Evolutionary conservation across 2,113 vertebrate species (phyloP).

Genomic region (Bungarus multicinctus): DNA sequence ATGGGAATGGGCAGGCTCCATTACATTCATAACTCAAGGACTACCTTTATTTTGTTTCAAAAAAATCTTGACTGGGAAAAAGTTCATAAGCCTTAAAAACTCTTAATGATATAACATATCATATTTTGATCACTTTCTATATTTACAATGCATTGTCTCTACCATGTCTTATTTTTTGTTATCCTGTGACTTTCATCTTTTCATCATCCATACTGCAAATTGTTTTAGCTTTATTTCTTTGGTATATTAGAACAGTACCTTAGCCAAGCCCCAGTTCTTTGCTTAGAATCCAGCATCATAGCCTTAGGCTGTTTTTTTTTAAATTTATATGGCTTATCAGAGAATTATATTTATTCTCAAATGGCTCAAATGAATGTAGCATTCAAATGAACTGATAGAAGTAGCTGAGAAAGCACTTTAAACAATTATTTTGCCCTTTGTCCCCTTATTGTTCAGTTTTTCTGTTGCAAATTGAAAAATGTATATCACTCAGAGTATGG

Average conservation of each 20-base stretch:
- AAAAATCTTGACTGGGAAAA: not conserved
- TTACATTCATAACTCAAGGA: too few species aligned
- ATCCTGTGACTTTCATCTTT: slow-evolving; percentile 64
- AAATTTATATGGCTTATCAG: slow-evolving; percentile 74
- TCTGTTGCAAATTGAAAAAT: slow-evolving; percentile 29
- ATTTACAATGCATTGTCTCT: slow-evolving; percentile 37
- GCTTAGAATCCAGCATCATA: slow-evolving; percentile 72
- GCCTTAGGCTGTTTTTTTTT: slow-evolving; percentile 73
- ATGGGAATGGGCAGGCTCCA: too few species aligned
- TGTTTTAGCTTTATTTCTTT: slow-evolving; percentile 62
- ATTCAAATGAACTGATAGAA: slow-evolving; percentile 71
- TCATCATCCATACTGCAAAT: slow-evolving; percentile 64
- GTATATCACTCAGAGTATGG: slow-evolving; percentile 41
- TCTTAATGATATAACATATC: not conserved
- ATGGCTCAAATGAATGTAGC: slow-evolving; percentile 70
- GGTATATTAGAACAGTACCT: slow-evolving; percentile 60
- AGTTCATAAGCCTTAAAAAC: not conserved
- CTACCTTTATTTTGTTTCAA: not conserved
- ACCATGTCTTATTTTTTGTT: slow-evolving; percentile 57
- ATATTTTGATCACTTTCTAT: slow-evolving; percentile 12
- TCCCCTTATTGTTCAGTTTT: slow-evolving; percentile 57
- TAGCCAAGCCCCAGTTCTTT: slow-evolving; percentile 66
- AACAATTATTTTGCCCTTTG: slow-evolving; percentile 4
- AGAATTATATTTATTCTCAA: slow-evolving; percentile 78
- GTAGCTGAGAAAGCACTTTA: slow-evolving; percentile 51